Percentiles rank a stretch among this genome's conserved stretches.
These are phyloP conservation scores for Aphidoletes aphidimyza DNA, from an alignment of 2,888 invertebrate genomes.

Conservation along the genomic window DNA sequence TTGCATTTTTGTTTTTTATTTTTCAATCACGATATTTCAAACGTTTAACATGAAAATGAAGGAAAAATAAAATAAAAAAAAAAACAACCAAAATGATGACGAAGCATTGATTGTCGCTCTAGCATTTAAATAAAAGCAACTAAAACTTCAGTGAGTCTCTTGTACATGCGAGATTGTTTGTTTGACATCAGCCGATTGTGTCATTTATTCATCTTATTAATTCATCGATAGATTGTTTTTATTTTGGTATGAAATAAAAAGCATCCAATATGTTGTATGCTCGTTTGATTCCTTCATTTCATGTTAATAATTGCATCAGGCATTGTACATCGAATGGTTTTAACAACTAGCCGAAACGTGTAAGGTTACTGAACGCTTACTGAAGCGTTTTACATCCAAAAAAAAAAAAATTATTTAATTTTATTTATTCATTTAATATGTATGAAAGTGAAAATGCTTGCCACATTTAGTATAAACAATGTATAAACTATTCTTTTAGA, in stretches of 20 bases:
- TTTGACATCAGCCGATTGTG: slow-evolving; percentile 19
- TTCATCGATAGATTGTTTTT: not conserved
- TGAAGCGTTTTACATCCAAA: slow-evolving; percentile 8
- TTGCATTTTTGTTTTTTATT: too few species aligned
- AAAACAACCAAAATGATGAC: not conserved
- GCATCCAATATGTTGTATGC: not conserved
- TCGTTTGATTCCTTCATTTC: not conserved
- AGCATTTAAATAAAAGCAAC: not conserved
- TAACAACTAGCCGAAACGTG: not conserved
- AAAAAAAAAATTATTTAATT: not conserved
- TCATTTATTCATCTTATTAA: not conserved
- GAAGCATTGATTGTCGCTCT: not conserved
- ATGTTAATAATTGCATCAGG: not conserved
- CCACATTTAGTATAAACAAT: not conserved
- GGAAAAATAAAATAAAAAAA: not conserved
- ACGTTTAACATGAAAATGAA: not conserved
- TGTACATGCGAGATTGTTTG: not conserved
- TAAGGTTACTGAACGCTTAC: not conserved
- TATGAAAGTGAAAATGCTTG: slow-evolving; percentile 14
- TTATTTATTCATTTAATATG: not conserved
- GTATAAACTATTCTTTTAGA: not conserved
- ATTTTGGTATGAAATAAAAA: too few species aligned
- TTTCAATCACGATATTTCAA: slow-evolving; percentile 22
- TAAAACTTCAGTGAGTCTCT: not conserved
- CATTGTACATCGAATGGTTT: not conserved